Conservation (phyloP, 2,888 invertebrate genomes). For the Magallana nippona region DNA sequence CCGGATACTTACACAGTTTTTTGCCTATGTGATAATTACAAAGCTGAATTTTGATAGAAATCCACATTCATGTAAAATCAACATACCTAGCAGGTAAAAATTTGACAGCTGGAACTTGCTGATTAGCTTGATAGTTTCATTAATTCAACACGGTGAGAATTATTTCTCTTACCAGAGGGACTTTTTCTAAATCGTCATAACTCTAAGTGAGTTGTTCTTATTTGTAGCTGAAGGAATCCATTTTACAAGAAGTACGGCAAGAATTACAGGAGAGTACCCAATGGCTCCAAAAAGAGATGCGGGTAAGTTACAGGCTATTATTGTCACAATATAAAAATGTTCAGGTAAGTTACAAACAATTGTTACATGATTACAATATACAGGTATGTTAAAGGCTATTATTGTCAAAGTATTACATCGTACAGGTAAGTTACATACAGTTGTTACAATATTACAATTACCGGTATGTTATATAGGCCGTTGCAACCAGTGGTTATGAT, state of each 20-base stretch:
- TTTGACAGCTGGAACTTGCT: no score
- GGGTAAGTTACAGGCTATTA: conserved; percentile 23
- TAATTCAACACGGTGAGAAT: no score
- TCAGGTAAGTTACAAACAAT: not conserved
- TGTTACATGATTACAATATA: not conserved
- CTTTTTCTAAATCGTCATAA: no score
- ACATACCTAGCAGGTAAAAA: no score
- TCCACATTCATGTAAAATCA: no score
- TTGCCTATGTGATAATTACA: no score
- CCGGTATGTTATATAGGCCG: no score
- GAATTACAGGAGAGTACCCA: conserved; percentile 65
- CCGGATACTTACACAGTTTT: no score
- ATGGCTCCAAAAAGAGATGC: conserved; percentile 57
- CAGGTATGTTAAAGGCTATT: not conserved
- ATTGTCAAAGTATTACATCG: not conserved
- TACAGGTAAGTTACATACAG: not conserved
- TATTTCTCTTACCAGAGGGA: no score
- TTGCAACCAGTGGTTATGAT: no score
- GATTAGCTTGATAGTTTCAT: no score
- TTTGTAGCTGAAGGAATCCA: conserved; percentile 65
- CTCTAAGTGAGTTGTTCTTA: not conserved
- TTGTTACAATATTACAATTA: not conserved
- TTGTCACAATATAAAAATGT: not conserved
- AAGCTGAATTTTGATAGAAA: no score
- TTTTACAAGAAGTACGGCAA: conserved; percentile 67